Evolutionary conservation across 2,113 vertebrate species (phyloP), one percentile per base, ranked within the genome.

Genomic region (Ciconia maguari): DNA sequence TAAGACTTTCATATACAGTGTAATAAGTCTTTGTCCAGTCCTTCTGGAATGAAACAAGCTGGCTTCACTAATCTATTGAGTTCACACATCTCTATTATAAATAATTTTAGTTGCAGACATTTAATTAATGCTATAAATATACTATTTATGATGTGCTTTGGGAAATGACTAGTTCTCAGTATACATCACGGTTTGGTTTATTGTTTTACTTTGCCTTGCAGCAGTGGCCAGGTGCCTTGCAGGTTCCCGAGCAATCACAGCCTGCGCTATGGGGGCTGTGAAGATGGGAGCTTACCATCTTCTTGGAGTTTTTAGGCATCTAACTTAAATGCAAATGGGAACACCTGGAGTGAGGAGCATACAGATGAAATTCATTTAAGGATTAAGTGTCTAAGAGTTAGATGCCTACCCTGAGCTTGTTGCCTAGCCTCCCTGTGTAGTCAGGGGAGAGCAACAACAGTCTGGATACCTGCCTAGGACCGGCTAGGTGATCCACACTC

Each of bases 121-220:
- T 97, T 97, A 97, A 97, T 94, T 96, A 95, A 96, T 95, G 76
- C 91, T 96, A 89, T 94, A 97, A 96, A 96, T 72, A 84, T 19
- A 83, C 84, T 88, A 94, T 95, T 95, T 97, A 92, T 68, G 77
- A 94, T 46, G 71, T 62, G 38, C 83, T 94, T 79, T 93, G 85
- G 85, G 88, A 97, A 95, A 65, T 16, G 10, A 76, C 81, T 92
- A 58, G 13, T 71, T 93, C 70, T 95, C 75, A 62, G 69, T 77
- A 80, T 55, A 76, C 11, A 49, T 93, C 65, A 81, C 16, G 13
- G 41, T 87, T 64, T 60, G 46, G n/a, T 64, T 87, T 86, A 87
- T 51, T 88, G 42, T 89, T 89, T 78, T 72, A 22, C 27, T 89
- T 68, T 55, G 26, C n/a, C 48, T 84, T 66, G 26, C 58, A 49